A percentile compares a stretch with the other conserved stretches of the same genome.
These are phyloP conservation scores for Philantomba maxwellii DNA, from an alignment of 2,113 vertebrate species.

Conservation along the genomic window DNA sequence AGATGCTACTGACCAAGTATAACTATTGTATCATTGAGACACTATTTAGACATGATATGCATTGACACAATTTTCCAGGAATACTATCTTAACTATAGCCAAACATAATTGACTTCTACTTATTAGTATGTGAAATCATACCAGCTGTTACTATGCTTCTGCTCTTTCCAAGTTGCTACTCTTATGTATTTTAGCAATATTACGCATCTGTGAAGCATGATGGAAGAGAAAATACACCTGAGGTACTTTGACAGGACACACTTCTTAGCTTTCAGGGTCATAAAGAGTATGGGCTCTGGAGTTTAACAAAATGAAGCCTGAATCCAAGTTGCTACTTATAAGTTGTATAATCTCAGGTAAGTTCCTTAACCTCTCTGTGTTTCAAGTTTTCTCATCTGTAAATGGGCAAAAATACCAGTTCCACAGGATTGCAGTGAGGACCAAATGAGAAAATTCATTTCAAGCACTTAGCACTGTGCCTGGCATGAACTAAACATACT, in stretches of 20 bases:
- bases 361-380: neutral
- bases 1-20: neutral
- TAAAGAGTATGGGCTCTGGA: neutral
- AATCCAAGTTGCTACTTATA: neutral
- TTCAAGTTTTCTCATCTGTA: slow-evolving; percentile 8
- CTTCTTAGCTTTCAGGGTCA: neutral
- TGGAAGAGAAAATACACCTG: neutral
- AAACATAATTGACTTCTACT: slow-evolving; percentile 40
- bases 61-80: neutral
- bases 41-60: neutral
- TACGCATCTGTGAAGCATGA: neutral
- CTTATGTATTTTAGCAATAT: neutral
- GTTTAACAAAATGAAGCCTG: neutral
- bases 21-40: neutral
- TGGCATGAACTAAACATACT: neutral
- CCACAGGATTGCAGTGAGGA: neutral
- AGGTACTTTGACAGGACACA: neutral
- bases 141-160: neutral
- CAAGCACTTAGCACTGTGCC: neutral
- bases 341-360: neutral
- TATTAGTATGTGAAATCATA: neutral
- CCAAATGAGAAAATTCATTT: neutral
- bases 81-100: neutral
- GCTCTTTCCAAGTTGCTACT: neutral
- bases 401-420: neutral